Conservation (phyloP, 2,113 vertebrate genomes). For the Cyanocitta stelleri region DNA sequence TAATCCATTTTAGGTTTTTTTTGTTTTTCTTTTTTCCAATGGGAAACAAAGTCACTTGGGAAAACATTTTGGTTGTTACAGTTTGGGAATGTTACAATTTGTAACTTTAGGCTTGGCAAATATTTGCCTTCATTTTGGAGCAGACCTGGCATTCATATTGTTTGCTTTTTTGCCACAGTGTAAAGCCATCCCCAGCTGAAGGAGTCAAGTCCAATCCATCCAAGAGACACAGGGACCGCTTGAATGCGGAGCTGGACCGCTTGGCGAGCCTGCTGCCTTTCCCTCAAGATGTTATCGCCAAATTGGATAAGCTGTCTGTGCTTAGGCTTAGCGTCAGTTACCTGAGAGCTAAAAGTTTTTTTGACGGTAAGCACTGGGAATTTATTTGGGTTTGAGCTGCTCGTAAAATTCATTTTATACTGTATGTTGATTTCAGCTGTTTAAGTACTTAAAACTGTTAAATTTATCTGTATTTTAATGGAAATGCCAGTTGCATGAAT, state of each 20-base stretch:
- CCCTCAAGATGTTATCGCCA: conserved; percentile 81
- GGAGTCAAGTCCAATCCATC: conserved; percentile 85
- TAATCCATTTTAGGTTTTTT: background rate
- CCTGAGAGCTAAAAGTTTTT: conserved; percentile 85
- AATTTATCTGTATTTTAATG: background rate
- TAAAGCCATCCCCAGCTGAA: conserved; percentile 72
- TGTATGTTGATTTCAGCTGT: background rate
- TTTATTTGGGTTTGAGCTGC: background rate
- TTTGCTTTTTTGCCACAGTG: conserved; percentile 51
- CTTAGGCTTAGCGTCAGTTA: conserved; percentile 87
- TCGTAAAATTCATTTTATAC: background rate
- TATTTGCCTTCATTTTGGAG: background rate
- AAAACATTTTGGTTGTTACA: background rate
- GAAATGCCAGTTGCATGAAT: background rate
- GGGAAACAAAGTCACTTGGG: background rate
- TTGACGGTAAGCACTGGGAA: conserved; percentile 76
- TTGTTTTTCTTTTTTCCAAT: fast-evolving
- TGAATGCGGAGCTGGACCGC: conserved; percentile 83
- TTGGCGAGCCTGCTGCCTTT: conserved; percentile 83
- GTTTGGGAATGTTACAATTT: background rate
- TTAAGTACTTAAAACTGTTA: conserved; percentile 2
- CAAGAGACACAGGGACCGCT: conserved; percentile 82
- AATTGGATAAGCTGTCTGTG: conserved; percentile 85
- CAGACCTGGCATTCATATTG: background rate
- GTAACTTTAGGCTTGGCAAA: background rate